Conservation (phyloP, 2,113 vertebrate species). For the Climacteris rufus region DNA sequence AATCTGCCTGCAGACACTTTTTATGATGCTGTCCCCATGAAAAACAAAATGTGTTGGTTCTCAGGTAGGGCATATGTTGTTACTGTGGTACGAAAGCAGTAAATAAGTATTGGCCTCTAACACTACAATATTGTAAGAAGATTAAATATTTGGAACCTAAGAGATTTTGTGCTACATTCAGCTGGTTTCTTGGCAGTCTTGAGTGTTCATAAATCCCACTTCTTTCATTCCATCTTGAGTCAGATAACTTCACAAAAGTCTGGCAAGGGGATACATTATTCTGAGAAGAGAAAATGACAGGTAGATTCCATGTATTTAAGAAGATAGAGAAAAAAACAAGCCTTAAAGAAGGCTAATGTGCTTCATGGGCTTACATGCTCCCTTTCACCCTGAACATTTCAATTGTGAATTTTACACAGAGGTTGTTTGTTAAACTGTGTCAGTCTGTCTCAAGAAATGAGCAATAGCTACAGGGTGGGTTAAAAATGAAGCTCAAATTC, state of each 20-base stretch:
- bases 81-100: background rate
- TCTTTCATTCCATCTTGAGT: background rate
- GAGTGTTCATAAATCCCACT: background rate
- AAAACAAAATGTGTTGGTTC: background rate
- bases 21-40: background rate
- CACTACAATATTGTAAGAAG: background rate
- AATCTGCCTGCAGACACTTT: background rate
- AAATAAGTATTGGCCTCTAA: background rate
- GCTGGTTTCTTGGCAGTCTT: background rate
- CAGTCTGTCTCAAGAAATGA: background rate
- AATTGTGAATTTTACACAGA: background rate
- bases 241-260: background rate
- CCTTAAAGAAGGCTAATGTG: background rate
- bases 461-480: background rate
- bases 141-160: constrained; percentile 20
- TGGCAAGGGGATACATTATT: background rate
- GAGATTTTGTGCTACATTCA: background rate
- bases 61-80: background rate
- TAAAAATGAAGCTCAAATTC: background rate
- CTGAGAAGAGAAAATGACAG: background rate
- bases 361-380: background rate
- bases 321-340: background rate
- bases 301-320: background rate
- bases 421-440: background rate
- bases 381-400: background rate